Conservation (phyloP, 2,113 vertebrate genomes). For the Neoarius graeffei region DNA sequence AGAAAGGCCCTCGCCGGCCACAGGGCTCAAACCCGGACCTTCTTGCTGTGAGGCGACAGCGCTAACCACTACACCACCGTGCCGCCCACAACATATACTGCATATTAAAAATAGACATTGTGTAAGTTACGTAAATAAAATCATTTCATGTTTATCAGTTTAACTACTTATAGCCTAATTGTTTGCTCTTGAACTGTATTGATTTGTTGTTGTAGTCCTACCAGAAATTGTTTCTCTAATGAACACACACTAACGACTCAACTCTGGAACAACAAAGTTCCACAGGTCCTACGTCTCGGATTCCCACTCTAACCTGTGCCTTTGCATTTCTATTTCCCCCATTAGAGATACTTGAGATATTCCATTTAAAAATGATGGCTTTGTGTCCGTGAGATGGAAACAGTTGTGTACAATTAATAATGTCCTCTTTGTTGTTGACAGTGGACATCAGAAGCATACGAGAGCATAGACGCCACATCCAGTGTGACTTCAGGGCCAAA, state of each 20-base stretch:
- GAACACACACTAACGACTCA: neutral
- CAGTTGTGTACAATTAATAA: neutral
- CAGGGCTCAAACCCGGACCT: no score
- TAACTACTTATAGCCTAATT: neutral
- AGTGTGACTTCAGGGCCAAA: conserved; percentile 57
- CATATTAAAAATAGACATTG: neutral
- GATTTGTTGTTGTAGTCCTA: neutral
- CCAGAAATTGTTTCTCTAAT: neutral
- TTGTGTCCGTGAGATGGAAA: neutral
- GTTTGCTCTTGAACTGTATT: neutral
- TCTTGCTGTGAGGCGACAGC: no score
- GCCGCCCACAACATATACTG: neutral
- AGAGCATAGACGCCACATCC: conserved; percentile 68
- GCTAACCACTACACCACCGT: no score
- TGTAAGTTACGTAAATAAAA: neutral
- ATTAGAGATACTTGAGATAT: no score
- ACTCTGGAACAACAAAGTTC: neutral
- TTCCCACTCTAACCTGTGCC: neutral
- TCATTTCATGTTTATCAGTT: neutral
- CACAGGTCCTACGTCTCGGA: neutral
- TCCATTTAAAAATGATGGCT: neutral
- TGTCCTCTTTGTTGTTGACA: conserved; percentile 56
- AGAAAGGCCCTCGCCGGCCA: no score
- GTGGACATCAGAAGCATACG: conserved; percentile 79
- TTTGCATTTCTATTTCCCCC: neutral